Base-by-base conservation (phyloP, 2,113 vertebrate genomes). In the Andinoacara biseriatus region DNA sequence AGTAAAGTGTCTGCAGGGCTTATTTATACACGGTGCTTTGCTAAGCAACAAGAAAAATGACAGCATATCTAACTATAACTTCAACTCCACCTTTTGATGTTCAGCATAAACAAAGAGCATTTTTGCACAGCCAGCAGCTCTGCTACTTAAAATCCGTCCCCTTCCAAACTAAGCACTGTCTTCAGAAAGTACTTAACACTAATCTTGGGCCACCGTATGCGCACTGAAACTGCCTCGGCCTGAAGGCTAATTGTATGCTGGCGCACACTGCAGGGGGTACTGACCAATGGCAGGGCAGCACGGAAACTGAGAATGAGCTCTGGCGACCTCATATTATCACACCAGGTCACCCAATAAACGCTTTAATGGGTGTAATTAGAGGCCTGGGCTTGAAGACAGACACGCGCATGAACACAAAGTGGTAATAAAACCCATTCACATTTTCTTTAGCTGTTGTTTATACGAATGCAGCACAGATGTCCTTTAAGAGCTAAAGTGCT, bases 151-250 rank as follows among this genome's bases (percentile, higher is more conserved):
- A 79, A 49, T 67, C 22, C 59, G 58, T 17, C 83, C 52, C 29
- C 61, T 31, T 80, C 63, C 74, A 9, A n/a, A 72, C 62, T 38
- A 20, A 82, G 43, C 6, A 13, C 38, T 1, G 57, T 69, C 83
- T 63, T 69, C 38, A 61, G 85, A 85, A 83, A 87, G 63, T 6
- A 43, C 81, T 91, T 90, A 88, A 13, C 77, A 15, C 86, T 92
- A 91, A 93, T 93, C 91, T 85, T n/a, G 31, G 84, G 31, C 85
- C 85, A 52, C 90, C 88, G 80, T 86, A 56, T 92, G 87, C 52
- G 72, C 60, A 18, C 29, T 88, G 75, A 89, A 56, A 83, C 88
- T 33, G 74, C 7, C 72, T 60, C 29, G 1, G 78, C 49, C 61
- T 80, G 52, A 75, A 65, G 77, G 80, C 79, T 87, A 87, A 89